A percentile compares a stretch with the other conserved stretches of the same genome.
Conservation (phyloP, 2,113 vertebrate species). For the Neolamprologus caudopunctatus region DNA sequence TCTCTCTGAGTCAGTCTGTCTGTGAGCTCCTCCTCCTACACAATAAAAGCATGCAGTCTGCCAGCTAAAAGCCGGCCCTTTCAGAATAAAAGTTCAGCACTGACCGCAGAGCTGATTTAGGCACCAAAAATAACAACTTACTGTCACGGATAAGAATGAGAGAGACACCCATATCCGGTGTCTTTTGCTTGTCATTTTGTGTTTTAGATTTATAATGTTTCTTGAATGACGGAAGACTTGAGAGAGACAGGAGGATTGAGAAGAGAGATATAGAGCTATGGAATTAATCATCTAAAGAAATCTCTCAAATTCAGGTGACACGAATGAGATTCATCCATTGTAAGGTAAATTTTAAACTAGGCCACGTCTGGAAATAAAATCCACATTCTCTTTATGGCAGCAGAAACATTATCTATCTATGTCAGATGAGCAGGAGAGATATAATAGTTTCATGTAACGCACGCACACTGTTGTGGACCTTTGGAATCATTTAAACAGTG, state of each 20-base stretch:
- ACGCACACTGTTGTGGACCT: not conserved
- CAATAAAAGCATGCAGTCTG: slow-evolving; percentile 40
- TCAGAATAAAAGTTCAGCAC: slow-evolving; percentile 48
- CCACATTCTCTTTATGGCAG: not conserved
- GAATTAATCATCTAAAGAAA: not conserved
- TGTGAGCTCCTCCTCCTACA: slow-evolving; percentile 48
- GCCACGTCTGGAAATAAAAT: not conserved
- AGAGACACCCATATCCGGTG: not conserved
- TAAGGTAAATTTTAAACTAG: not conserved
- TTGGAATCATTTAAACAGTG: not conserved
- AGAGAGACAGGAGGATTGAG: not conserved
- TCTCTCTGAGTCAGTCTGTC: slow-evolving; percentile 59
- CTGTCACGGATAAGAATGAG: not conserved
- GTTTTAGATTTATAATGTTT: not conserved
- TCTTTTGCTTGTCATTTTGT: not conserved
- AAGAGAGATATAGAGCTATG: not conserved
- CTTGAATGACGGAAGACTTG: not conserved
- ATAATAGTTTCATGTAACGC: not conserved
- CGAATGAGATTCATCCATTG: not conserved
- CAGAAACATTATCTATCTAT: slow-evolving; percentile 11
- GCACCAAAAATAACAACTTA: not conserved
- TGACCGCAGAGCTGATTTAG: not conserved
- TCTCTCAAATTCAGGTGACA: not conserved
- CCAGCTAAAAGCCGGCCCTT: not conserved
- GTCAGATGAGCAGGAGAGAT: not conserved